A percentile compares a stretch with the other conserved stretches of the same genome.
phyloP scores from a whole-genome alignment of 2,888 invertebrate genomes.

The Erpobdella octoculata region DNA sequence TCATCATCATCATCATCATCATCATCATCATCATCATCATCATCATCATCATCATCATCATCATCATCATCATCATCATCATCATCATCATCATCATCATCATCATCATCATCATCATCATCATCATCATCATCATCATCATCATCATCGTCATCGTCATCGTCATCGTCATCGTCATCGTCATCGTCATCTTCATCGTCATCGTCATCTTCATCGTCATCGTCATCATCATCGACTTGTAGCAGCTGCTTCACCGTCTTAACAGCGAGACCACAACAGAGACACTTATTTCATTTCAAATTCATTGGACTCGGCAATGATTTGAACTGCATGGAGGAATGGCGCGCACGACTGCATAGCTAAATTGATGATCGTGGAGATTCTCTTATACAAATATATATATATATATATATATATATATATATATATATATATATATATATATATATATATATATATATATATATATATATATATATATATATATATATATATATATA shows the following conservation, averaged over 20 bases:
- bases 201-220: not conserved
- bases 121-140: not conserved
- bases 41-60: conserved; percentile 34
- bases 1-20: conserved; percentile 34
- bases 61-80: conserved; percentile 30
- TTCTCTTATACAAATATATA: too few species aligned
- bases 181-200: not conserved
- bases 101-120: not conserved
- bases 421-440: too few species aligned
- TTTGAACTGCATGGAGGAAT: not conserved
- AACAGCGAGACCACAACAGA: too few species aligned
- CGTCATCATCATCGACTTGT: conserved; percentile 2
- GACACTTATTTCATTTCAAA: too few species aligned
- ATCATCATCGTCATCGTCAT: not conserved
- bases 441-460: too few species aligned
- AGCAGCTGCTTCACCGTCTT: too few species aligned
- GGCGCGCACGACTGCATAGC: not conserved
- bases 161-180: not conserved
- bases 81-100: not conserved
- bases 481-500: too few species aligned
- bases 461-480: too few species aligned
- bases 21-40: conserved; percentile 32
- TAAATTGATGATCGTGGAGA: too few species aligned
- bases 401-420: too few species aligned
- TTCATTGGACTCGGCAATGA: too few species aligned